Conservation (phyloP, 2,888 invertebrate species). For the Meta bourneti region DNA sequence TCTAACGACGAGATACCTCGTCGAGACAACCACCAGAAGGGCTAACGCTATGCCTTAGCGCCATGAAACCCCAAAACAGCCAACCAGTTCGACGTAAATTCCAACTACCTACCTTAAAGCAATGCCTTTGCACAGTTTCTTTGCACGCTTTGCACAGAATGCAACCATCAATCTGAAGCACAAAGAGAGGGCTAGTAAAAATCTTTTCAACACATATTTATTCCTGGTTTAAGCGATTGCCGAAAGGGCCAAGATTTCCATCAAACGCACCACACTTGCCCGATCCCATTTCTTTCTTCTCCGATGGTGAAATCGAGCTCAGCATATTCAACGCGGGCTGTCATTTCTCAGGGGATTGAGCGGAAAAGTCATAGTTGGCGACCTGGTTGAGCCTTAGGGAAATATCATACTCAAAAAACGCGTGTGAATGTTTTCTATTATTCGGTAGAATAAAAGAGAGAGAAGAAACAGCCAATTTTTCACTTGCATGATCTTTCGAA, state of each 20-base stretch:
- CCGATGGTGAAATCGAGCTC: neutral
- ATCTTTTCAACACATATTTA: neutral
- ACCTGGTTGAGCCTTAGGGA: constrained; percentile 29
- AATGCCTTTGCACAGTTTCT: too few relatives aligned
- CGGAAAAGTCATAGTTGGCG: constrained; percentile 5
- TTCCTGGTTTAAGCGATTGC: neutral
- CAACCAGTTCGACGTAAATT: too few relatives aligned
- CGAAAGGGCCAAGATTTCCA: neutral
- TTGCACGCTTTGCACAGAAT: too few relatives aligned
- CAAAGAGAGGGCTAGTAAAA: neutral
- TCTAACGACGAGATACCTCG: too few relatives aligned
- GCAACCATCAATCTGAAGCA: neutral
- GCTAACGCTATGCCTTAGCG: too few relatives aligned
- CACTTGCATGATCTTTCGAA: constrained; percentile 58
- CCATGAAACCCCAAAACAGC: too few relatives aligned
- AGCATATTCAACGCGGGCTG: constrained; percentile 14
- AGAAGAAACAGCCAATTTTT: constrained; percentile 58
- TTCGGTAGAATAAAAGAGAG: constrained; percentile 20
- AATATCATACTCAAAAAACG: constrained; percentile 48
- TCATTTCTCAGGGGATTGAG: constrained; percentile 32
- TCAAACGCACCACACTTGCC: neutral
- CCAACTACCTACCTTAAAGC: too few relatives aligned
- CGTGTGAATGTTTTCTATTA: constrained; percentile 62
- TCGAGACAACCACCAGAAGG: too few relatives aligned
- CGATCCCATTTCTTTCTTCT: neutral